These are phyloP conservation scores for Taurulus bubalis DNA, from an alignment of 2,113 vertebrate species.

Conservation along the genomic window DNA sequence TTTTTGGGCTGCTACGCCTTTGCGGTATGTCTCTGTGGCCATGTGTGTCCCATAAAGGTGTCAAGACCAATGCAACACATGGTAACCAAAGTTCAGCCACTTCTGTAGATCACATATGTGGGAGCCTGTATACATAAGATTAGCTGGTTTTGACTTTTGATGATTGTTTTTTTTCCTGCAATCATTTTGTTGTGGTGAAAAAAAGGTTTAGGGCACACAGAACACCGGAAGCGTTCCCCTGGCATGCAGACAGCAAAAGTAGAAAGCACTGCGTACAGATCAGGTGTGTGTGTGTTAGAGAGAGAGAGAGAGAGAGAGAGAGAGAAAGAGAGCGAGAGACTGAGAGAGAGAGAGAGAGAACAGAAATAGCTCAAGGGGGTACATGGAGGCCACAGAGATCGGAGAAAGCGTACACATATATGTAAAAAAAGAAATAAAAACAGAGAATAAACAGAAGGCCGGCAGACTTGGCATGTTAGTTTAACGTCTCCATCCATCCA, in stretches of 20 bases:
- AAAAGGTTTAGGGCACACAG: slow-evolving; percentile 1
- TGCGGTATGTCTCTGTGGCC: slow-evolving; percentile 48
- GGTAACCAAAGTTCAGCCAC: slow-evolving; percentile 50
- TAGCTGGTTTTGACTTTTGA: slow-evolving; percentile 8
- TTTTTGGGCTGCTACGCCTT: slow-evolving; percentile 30
- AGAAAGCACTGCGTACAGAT: slow-evolving; percentile 2
- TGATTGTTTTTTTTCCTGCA: neutral
- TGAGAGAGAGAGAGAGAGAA: neutral
- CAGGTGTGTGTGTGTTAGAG: slow-evolving; percentile 10
- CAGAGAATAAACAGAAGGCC: slow-evolving; percentile 19
- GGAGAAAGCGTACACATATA: neutral
- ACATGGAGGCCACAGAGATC: neutral
- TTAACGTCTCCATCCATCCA: slow-evolving; percentile 43
- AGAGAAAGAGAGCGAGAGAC: neutral
- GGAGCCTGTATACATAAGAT: slow-evolving; percentile 27
- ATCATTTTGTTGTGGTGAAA: neutral
- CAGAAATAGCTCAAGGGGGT: neutral
- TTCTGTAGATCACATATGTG: slow-evolving; percentile 27
- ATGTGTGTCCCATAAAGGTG: slow-evolving; percentile 75
- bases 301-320: neutral
- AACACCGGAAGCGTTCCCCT: neutral
- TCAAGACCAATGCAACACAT: slow-evolving; percentile 61
- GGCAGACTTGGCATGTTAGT: slow-evolving; percentile 41
- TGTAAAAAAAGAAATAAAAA: neutral
- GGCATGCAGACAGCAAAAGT: neutral